These are phyloP conservation scores for Lineus longissimus DNA, from an alignment of 1,140 invertebrate genomes.

Conservation along the genomic window DNA sequence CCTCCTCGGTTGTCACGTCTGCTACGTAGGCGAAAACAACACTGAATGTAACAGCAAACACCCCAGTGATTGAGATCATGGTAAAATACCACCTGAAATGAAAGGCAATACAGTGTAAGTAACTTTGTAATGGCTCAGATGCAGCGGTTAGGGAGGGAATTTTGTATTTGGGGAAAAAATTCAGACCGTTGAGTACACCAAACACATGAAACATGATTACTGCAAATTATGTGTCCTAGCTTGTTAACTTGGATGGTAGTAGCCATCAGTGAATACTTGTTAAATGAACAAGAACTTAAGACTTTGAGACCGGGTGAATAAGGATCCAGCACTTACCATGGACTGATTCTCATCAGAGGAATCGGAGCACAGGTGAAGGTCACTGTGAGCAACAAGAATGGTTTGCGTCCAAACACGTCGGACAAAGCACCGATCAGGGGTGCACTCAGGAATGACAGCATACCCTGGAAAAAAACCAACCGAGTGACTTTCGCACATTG, in stretches of 20 bases:
- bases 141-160: no score
- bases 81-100: slow-evolving; percentile 92
- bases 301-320: no score
- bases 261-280: no score
- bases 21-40: slow-evolving; percentile 99
- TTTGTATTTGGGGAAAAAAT: no score
- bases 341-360: slow-evolving; percentile 97
- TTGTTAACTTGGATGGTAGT: no score
- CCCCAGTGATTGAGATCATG: slow-evolving; percentile 97
- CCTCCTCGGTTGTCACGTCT: slow-evolving; percentile 96
- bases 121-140: background rate
- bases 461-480: slow-evolving; percentile 69
- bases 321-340: slow-evolving; percentile 65
- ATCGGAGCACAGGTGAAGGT: slow-evolving; percentile 99
- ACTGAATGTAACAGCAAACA: slow-evolving; percentile 95
- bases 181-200: no score
- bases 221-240: no score
- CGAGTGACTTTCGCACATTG: background rate
- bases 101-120: background rate
- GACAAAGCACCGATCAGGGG: slow-evolving; percentile 94
- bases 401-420: slow-evolving; percentile 96
- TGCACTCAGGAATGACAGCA: slow-evolving; percentile 94
- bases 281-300: no score
- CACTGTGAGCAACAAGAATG: slow-evolving; percentile 96
- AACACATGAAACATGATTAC: no score